These are phyloP conservation scores for Urocyon cinereoargenteus DNA, from an alignment of 2,797 vertebrate species.

Conservation along the genomic window DNA sequence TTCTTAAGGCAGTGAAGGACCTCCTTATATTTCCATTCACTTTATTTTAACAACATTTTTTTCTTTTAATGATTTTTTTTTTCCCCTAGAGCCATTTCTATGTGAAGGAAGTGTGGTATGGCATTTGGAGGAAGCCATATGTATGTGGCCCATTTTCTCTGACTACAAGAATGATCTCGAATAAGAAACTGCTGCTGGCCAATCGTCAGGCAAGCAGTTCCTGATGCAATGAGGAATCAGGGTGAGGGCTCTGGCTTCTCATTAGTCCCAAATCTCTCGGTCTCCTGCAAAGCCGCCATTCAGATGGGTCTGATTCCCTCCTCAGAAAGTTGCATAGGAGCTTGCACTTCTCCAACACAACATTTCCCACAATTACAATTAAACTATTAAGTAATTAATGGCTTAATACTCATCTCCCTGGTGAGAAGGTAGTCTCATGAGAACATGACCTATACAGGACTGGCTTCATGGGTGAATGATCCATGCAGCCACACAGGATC, in stretches of 20 bases:
- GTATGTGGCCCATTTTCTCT: conserved; percentile 34
- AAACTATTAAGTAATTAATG: not conserved
- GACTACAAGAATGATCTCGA: not conserved
- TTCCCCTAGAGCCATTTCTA: conserved; percentile 57
- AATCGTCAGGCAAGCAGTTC: not conserved
- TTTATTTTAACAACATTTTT: conserved; percentile 73
- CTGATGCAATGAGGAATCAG: not conserved
- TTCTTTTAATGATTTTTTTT: conserved; percentile 73
- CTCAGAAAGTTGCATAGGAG: not conserved
- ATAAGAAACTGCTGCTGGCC: not conserved
- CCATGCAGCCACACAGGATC: not conserved
- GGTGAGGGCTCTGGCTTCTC: not conserved
- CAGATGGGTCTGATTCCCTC: not conserved
- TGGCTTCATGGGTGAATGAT: not conserved
- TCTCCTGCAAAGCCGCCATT: not conserved
- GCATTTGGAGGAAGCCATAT: not conserved
- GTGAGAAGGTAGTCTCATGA: not conserved
- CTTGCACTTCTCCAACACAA: not conserved
- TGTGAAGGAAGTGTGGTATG: conserved; percentile 27
- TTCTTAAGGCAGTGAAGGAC: conserved; percentile 74
- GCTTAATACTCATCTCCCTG: not conserved
- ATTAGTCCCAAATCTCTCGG: not conserved
- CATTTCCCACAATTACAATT: not conserved
- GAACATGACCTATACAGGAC: not conserved
- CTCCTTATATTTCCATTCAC: conserved; percentile 76